phyloP scores from a whole-genome alignment of 2,113 vertebrate species.

The Callorhinus ursinus region DNA sequence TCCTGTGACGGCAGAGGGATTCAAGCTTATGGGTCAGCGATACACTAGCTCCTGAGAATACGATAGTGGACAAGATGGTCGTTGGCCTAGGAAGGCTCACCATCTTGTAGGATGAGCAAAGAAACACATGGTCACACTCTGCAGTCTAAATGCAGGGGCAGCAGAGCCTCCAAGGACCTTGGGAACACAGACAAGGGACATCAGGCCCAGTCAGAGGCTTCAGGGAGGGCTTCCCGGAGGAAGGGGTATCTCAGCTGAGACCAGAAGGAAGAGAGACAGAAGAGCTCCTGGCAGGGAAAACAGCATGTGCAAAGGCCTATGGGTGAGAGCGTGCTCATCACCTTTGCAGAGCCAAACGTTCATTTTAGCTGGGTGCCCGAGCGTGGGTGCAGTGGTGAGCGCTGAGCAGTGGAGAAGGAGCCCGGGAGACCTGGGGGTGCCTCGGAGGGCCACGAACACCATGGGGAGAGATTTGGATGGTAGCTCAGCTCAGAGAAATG shows the following conservation, averaged over 20 bases:
- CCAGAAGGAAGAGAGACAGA: neutral
- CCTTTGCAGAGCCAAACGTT: neutral
- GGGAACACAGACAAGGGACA: neutral
- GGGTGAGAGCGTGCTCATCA: neutral
- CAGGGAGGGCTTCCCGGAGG: neutral
- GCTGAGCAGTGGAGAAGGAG: neutral
- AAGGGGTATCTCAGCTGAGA: neutral
- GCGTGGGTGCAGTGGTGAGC: neutral
- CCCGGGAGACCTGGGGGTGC: neutral
- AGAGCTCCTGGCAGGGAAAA: neutral
- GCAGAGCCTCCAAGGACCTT: neutral
- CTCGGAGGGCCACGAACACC: neutral
- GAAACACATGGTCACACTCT: neutral
- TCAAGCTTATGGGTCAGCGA: neutral
- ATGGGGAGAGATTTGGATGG: neutral
- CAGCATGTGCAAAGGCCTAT: neutral
- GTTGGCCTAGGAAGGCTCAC: neutral
- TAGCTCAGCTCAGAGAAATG: neutral
- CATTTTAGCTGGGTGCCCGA: neutral
- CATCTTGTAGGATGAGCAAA: neutral
- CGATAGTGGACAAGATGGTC: neutral
- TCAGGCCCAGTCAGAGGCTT: neutral
- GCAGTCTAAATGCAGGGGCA: neutral
- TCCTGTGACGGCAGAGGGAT: neutral
- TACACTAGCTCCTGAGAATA: neutral